These are phyloP conservation scores for Acanthococcus lagerstroemiae DNA, from an alignment of 2,888 invertebrate species.

Conservation along the genomic window DNA sequence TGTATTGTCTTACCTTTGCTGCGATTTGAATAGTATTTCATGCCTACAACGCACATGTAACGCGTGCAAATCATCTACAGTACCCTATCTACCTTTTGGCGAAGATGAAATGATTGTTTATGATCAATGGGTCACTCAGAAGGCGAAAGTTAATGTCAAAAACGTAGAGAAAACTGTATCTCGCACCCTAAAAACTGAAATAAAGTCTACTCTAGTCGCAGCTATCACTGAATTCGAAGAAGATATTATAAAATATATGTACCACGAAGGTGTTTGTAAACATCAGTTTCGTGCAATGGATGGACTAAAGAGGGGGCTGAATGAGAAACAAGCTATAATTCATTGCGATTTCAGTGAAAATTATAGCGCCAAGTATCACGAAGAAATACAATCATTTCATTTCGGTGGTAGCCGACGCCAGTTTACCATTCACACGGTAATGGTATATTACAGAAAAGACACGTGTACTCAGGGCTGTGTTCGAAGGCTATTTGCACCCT, in stretches of 20 bases:
- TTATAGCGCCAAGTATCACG: conserved; percentile 35
- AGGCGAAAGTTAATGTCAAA: too few species aligned
- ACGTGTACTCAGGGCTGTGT: background rate
- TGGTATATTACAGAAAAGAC: conserved; percentile 13
- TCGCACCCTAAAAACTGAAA: too few species aligned
- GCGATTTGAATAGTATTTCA: too few species aligned
- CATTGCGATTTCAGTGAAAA: conserved; percentile 39
- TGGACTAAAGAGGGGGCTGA: background rate
- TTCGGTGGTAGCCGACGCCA: conserved; percentile 36
- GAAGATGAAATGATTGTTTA: too few species aligned
- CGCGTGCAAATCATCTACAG: too few species aligned
- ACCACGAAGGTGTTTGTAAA: background rate
- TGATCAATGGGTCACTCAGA: too few species aligned
- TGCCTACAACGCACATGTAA: too few species aligned
- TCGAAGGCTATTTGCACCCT: conserved; percentile 31
- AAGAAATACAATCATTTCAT: conserved; percentile 38
- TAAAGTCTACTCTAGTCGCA: too few species aligned
- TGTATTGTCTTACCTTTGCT: too few species aligned
- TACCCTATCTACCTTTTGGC: too few species aligned
- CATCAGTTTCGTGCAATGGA: background rate
- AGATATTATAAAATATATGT: background rate
- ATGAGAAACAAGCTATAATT: background rate
- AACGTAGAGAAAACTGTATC: too few species aligned
- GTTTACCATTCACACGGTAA: conserved; percentile 38
- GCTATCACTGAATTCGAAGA: background rate